Percentiles rank a stretch among this genome's conserved stretches.
Evolutionary conservation across 2,797 vertebrate species (phyloP).

Genomic region (Hemitrygon akajei): DNA sequence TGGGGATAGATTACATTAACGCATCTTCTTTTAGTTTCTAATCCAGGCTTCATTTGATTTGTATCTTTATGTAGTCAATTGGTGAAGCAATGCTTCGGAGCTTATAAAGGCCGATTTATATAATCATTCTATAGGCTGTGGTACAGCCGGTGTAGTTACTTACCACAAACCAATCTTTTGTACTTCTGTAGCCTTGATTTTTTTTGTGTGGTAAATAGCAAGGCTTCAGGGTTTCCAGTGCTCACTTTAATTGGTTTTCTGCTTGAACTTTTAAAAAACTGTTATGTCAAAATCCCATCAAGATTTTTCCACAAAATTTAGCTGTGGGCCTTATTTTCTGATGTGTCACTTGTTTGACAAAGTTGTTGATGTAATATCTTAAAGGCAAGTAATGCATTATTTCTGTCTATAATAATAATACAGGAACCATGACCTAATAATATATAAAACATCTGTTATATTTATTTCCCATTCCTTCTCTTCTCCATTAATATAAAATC

Average conservation of each 20-base stretch:
- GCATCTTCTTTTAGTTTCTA: slow-evolving; percentile 77
- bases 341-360: slow-evolving; percentile 67
- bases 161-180: slow-evolving; percentile 39
- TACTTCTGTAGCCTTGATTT: slow-evolving; percentile 54
- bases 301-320: slow-evolving; percentile 74
- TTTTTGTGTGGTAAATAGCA: slow-evolving; percentile 69
- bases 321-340: slow-evolving; percentile 71
- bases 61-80: slow-evolving; percentile 75
- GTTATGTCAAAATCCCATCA: slow-evolving; percentile 83
- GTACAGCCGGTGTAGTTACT: slow-evolving; percentile 54
- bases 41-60: slow-evolving; percentile 82
- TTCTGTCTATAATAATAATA: slow-evolving; percentile 36
- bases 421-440: slow-evolving; percentile 34
- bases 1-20: slow-evolving; percentile 80
- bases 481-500: slow-evolving; percentile 35
- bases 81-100: slow-evolving; percentile 62
- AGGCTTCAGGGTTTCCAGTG: slow-evolving; percentile 71
- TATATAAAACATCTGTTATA: slow-evolving; percentile 38
- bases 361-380: slow-evolving; percentile 71
- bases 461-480: slow-evolving; percentile 33
- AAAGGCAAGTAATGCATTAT: slow-evolving; percentile 56
- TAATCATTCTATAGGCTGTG: slow-evolving; percentile 71
- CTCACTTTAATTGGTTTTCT: slow-evolving; percentile 83
- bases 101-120: slow-evolving; percentile 74
- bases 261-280: slow-evolving; percentile 85